Base-by-base conservation (phyloP, 2,888 invertebrate species). In the Cephus pygmeus region DNA sequence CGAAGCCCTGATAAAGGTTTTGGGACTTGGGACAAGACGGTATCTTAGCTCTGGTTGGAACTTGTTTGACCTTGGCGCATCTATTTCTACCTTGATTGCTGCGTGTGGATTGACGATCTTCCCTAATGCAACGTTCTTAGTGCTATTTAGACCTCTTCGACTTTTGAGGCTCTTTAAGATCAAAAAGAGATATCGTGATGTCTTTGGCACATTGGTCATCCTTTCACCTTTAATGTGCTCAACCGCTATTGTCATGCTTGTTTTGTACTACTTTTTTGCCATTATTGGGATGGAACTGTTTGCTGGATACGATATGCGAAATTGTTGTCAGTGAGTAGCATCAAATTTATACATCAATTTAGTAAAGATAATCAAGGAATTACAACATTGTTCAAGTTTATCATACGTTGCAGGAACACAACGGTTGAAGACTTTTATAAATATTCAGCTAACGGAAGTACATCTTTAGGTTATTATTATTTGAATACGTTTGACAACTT, bases 251-350 rank as follows among this genome's bases (percentile, higher is more conserved):
- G 97, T 97, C 15, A 96, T 97, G 94, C 92, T 96, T 77, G 95
- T 96, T 84, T 93, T 97, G 91, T 97, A 97, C 91, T 98, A 97
- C 91, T 97, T 96, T 92, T 97, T 97, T 92, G 96, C 97, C 4
- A 96, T 98, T 83, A 94, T 97, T 87, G 97, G 97, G 76, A 97
- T 97, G 97, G 98, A 97, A 90, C 92, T 97, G 34, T 97, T 97
- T 91, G 94, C 96, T 1, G 93, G 94, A 0, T 94, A 95, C 84
- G 94, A 96, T 86, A 93, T 97, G 89, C 93, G 92, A 84, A 96
- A 97, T 90, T 97, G 97, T 91, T 97, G 97, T 92, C 93, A 94
- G 96, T 97, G 92, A 93, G 95, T 94, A 83, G 73, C 31, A 74
- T 73, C 69, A 77, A 73, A 34, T 75, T 76, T 36, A 34, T 78